Percentiles rank a stretch among this genome's conserved stretches.
Evolutionary conservation across 2,888 invertebrate species (phyloP).

Genomic region (Hermaeophaga mercurialis): DNA sequence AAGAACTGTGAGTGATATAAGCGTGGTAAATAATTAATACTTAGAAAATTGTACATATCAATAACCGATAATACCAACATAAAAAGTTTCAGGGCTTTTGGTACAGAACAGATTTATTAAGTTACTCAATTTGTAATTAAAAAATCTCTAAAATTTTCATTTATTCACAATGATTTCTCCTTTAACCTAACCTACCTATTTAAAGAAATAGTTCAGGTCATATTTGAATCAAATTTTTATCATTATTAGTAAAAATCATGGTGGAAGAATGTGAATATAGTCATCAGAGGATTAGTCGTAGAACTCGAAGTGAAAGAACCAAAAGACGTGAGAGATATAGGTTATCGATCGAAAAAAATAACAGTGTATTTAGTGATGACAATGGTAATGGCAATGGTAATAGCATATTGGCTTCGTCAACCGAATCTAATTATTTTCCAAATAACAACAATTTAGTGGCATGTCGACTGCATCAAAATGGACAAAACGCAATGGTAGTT

Average conservation of each 20-base stretch:
- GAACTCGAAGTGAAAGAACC: slow-evolving; percentile 51
- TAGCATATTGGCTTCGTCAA: slow-evolving; percentile 32
- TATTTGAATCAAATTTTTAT: too few relatives aligned
- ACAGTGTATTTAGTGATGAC: slow-evolving; percentile 25
- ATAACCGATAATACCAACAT: too few relatives aligned
- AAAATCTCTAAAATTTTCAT: too few relatives aligned
- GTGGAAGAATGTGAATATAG: background rate
- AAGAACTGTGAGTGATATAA: background rate
- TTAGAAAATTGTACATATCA: too few relatives aligned
- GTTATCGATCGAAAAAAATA: slow-evolving; percentile 37
- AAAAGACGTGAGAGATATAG: slow-evolving; percentile 52
- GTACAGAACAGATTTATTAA: too few relatives aligned
- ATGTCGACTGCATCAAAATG: background rate
- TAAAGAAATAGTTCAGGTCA: too few relatives aligned
- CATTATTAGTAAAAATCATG: background rate
- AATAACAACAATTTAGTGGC: background rate
- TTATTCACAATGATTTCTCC: too few relatives aligned
- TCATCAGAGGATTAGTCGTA: slow-evolving; percentile 37
- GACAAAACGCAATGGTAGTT: background rate
- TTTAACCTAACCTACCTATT: too few relatives aligned
- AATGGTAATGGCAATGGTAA: slow-evolving; percentile 28
- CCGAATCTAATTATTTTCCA: slow-evolving; percentile 27
- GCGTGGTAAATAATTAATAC: background rate
- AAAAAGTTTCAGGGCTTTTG: too few relatives aligned
- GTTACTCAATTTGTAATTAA: too few relatives aligned